A percentile compares a stretch with the other conserved stretches of the same genome.
Conservation (phyloP, 2,888 invertebrate species). For the Nematopogon swammerdamellus region DNA sequence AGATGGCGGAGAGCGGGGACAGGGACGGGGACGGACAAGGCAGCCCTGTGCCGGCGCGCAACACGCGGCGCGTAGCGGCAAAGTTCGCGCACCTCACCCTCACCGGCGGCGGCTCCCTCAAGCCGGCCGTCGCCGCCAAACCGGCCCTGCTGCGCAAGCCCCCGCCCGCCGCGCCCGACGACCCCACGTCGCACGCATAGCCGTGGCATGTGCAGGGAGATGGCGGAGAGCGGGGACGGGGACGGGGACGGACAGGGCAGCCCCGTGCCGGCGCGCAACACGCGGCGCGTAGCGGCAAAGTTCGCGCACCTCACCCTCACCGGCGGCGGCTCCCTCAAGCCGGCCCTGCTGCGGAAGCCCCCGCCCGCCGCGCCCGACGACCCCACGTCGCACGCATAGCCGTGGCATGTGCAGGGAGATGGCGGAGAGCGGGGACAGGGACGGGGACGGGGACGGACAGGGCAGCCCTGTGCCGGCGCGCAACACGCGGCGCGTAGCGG, state of each 20-base stretch:
- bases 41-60: constrained; percentile 56
- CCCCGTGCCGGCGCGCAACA: constrained; percentile 58
- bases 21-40: constrained; percentile 10
- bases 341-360: constrained; percentile 59
- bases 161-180: constrained; percentile 14
- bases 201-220: too few species aligned
- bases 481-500: constrained; percentile 60
- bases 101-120: constrained; percentile 62
- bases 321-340: constrained; percentile 77
- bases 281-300: constrained; percentile 60
- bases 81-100: constrained; percentile 63
- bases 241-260: constrained; percentile 19
- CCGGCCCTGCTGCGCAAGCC: constrained; percentile 63
- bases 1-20: not conserved
- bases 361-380: constrained; percentile 13
- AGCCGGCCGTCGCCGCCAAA: constrained; percentile 76
- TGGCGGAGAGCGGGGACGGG: not conserved
- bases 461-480: constrained; percentile 54
- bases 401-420: too few species aligned
- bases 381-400: constrained; percentile 12
- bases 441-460: constrained; percentile 7
- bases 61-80: constrained; percentile 61
- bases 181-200: constrained; percentile 11
- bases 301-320: constrained; percentile 67
- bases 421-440: not conserved